Percentiles rank a stretch among this genome's conserved stretches.
Conservation (phyloP, 2,888 invertebrate genomes). For the Tromatobia lineatoria region DNA sequence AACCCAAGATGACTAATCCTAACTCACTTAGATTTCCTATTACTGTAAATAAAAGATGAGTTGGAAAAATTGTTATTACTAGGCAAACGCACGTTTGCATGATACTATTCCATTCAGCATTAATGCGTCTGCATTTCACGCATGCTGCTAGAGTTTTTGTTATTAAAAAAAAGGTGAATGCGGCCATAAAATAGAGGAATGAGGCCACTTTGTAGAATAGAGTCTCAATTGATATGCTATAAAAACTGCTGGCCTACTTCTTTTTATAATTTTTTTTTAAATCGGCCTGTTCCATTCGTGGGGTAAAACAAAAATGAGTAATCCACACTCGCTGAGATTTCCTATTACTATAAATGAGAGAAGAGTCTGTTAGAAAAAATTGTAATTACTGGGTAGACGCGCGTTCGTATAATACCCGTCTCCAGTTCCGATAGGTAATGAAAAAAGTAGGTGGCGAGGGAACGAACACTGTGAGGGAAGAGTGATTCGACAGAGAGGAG, state of each 20-base stretch:
- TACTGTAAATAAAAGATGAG: slow-evolving; percentile 14
- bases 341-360: slow-evolving; percentile 22
- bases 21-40: background rate
- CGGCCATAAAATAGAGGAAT: background rate
- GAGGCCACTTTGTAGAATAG: background rate
- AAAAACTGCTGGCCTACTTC: background rate
- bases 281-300: too few species aligned
- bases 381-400: slow-evolving; percentile 34
- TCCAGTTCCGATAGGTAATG: slow-evolving; percentile 35
- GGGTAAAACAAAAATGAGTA: slow-evolving; percentile 1
- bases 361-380: slow-evolving; percentile 12
- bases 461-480: background rate
- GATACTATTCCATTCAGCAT: slow-evolving; percentile 16
- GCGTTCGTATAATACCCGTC: slow-evolving; percentile 42
- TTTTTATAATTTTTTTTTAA: too few species aligned
- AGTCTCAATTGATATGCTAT: background rate
- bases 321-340: slow-evolving; percentile 6
- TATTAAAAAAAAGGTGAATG: too few species aligned
- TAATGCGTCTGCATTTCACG: background rate
- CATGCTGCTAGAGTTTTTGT: background rate
- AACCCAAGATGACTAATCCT: slow-evolving; percentile 11
- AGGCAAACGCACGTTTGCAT: slow-evolving; percentile 14
- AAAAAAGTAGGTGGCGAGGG: slow-evolving; percentile 19
- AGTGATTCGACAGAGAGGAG: slow-evolving; percentile 18
- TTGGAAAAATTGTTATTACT: slow-evolving; percentile 33